Base-by-base conservation (phyloP, 2,797 vertebrate species). In the Rousettus madagascariensis region DNA sequence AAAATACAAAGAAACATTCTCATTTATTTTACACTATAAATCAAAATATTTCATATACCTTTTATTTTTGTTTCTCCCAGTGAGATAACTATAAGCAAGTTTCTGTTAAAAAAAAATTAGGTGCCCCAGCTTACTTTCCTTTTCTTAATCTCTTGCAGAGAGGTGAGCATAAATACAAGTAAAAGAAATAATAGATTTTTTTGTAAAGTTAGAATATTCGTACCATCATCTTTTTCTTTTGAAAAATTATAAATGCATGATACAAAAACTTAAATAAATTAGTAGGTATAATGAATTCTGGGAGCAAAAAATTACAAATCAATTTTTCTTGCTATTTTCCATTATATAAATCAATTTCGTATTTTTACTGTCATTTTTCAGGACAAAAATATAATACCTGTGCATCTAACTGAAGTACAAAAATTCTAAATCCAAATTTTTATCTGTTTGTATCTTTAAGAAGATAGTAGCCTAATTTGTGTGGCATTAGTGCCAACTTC, bases 211-310 rank as follows among this genome's bases (percentile, higher is more conserved):
- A 65, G 51, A 66, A 8, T 72, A n/a, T 86, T 65, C 61, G 7
- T 85, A 12, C 49, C 55, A 43, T 72, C 36, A 46, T 63, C 20
- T 46, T 80, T 87, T 78, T 72, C 61, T 94, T 0, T 77, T 84
- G 74, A 79, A 94, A 91, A 95, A 79, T 68, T 57, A 43, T 49
- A 59, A 88, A 72, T 16, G 92, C 41, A 33, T 66, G 8, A 51
- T 69, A 61, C 51, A 82, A 94, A 80, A 85, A 80, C n/a, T 53
- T 77, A 12, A 96, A 46, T 71, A 87, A 84, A 83, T 86, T 83
- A 88, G 65, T 57, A 86, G 20, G 13, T 10, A 26, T 94, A 43
- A 59, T 20, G 38, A 93, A 38, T 87, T 20, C 6, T 22, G 9
- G 61, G 59, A 90, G 30, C 49, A 82, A 87, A 86, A 77, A 72